Base-by-base conservation (phyloP, 2,797 vertebrate genomes). In the Neosilurus hyrtlii region DNA sequence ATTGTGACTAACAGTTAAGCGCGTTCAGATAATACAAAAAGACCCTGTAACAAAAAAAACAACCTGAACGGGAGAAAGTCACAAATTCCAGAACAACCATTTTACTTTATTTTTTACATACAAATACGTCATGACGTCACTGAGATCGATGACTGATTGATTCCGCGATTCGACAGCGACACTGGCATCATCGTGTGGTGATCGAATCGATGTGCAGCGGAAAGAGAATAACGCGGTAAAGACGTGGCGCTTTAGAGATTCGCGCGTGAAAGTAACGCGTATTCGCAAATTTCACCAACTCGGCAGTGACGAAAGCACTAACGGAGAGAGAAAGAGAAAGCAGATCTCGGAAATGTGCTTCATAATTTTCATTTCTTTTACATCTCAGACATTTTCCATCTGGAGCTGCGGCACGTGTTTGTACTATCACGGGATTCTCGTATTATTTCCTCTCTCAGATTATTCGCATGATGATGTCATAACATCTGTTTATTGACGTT, bases 31-130 rank as follows among this genome's bases (percentile, higher is more conserved):
- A 90, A 91, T 90, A 92, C 82, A 93, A 93, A 92, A 89, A 92
- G 93, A 90, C 89, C 92, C 92, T 93, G 92, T 94, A 91, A 93
- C 90, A 84, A 87, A 56, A 87, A 87, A 88, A 89, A 92, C 86
- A 75, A 87, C 87, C 89, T 89, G 76, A 90, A 92, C 76, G 82
- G 86, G 83, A 79, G 86, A 56, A 61, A 77, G 90, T 89, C 88
- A 90, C 85, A 88, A 88, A 89, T 86, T 75, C 83, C 77, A 83
- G 54, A 82, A 86, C 81, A 77, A 79, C 65, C 30, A 0, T 26
- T 37, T 65, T n/a, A 14, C 12, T 22, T 75, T 76, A 57, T 20
- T 26, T 26, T 70, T 67, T 62, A 87, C 86, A 76, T 79, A 85
- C 54, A 87, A 86, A 87, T 26, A 85, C 82, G 56, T 73, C 66